Evolutionary conservation across 2,797 vertebrate species (phyloP).

Genomic region (Hydrophis major): DNA sequence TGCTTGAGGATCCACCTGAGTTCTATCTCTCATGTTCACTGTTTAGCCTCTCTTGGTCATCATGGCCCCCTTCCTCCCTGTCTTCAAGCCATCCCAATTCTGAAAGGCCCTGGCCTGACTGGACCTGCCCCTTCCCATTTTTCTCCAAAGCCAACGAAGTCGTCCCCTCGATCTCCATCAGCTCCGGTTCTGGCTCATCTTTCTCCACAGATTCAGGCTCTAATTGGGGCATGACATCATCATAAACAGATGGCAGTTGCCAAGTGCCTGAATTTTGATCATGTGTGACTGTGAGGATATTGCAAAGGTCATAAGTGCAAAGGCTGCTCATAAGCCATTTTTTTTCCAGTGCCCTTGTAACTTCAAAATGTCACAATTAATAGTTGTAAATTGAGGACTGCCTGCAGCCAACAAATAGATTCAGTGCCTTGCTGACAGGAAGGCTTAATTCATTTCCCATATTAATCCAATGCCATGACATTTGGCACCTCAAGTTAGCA

Average conservation of each 20-base stretch:
- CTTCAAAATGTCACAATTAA: not conserved
- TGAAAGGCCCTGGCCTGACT: too few relatives aligned
- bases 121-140: too few relatives aligned
- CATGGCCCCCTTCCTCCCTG: too few relatives aligned
- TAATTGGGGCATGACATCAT: not conserved
- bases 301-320: not conserved
- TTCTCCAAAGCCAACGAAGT: too few relatives aligned
- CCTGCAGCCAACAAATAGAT: not conserved
- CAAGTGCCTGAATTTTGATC: not conserved
- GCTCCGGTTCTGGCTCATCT: too few relatives aligned
- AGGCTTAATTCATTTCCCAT: not conserved
- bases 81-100: too few relatives aligned
- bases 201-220: too few relatives aligned
- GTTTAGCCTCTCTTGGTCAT: too few relatives aligned
- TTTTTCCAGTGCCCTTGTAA: not conserved
- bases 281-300: not conserved
- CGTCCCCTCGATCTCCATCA: accelerated
- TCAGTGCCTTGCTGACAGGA: not conserved
- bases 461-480: not conserved
- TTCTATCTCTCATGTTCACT: too few relatives aligned
- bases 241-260: not conserved
- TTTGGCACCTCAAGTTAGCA: not conserved
- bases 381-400: not conserved
- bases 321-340: not conserved
- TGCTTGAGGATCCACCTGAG: too few relatives aligned